Evolutionary conservation across 2,888 invertebrate genomes (phyloP).

Genomic region (Hylaea fasciaria): DNA sequence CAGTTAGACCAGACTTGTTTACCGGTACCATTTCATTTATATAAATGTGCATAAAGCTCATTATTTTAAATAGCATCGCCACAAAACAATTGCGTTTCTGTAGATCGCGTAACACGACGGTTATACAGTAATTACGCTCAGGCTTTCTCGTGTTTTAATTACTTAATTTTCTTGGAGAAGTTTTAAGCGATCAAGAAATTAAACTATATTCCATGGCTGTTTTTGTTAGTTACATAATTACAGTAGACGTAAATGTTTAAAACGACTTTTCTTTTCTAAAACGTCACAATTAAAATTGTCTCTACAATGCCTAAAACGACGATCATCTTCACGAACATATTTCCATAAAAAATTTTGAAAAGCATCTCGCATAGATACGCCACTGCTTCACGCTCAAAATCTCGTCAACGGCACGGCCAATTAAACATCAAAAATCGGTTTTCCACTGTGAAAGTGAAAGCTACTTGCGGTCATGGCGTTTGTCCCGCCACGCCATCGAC

Average conservation of each 20-base stretch:
- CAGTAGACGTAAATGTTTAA: not conserved
- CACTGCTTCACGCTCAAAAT: slow-evolving; percentile 9
- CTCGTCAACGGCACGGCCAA: slow-evolving; percentile 31
- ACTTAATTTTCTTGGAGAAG: slow-evolving; percentile 25
- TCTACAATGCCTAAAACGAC: too few species aligned
- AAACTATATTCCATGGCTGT: not conserved
- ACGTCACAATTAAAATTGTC: too few species aligned
- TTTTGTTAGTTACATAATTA: not conserved
- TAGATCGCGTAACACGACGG: slow-evolving; percentile 26
- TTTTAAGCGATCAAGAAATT: slow-evolving; percentile 6
- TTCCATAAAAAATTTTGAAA: not conserved
- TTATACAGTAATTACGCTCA: slow-evolving; percentile 18
- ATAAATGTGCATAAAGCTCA: slow-evolving; percentile 6
- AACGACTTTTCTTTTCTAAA: too few species aligned
- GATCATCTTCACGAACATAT: too few species aligned
- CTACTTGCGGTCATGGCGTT: slow-evolving; percentile 45
- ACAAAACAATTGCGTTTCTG: slow-evolving; percentile 11
- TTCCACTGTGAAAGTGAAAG: slow-evolving; percentile 56
- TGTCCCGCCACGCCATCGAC: slow-evolving; percentile 47
- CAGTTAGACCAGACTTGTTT: not conserved
- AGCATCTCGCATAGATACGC: slow-evolving; percentile 1
- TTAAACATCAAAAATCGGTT: slow-evolving; percentile 35
- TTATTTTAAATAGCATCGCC: slow-evolving; percentile 14
- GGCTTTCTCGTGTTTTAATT: slow-evolving; percentile 27
- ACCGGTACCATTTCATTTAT: not conserved